Percentiles rank a stretch among this genome's conserved stretches.
Conservation (phyloP, 2,888 invertebrate genomes). For the Troglohyphantes excavatus region DNA sequence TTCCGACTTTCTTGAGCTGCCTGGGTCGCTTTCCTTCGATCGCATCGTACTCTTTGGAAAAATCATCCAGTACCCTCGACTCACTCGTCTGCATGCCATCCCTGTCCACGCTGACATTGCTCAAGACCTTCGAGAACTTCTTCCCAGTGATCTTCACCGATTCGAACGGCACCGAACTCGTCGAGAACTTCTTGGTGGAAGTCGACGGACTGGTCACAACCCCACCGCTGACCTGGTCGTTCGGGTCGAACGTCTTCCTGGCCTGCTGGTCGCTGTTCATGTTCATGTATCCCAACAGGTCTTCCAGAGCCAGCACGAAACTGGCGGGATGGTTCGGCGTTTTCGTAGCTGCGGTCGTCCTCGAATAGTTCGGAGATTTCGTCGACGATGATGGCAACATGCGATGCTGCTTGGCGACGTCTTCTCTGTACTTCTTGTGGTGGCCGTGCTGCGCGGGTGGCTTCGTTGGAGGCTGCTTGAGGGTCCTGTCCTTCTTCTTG, state of each 20-base stretch:
- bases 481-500: not conserved
- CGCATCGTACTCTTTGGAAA: slow-evolving; percentile 61
- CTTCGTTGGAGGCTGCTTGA: slow-evolving; percentile 9
- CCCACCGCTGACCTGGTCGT: slow-evolving; percentile 1
- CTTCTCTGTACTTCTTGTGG: slow-evolving; percentile 36
- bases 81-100: slow-evolving; percentile 15
- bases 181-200: not conserved
- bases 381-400: not conserved
- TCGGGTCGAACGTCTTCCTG: not conserved
- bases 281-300: slow-evolving; percentile 72
- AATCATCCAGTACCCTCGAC: slow-evolving; percentile 6
- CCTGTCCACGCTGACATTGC: slow-evolving; percentile 1
- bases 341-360: not conserved
- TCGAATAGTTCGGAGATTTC: not conserved
- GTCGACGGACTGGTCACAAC: slow-evolving; percentile 22
- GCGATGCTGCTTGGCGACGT: slow-evolving; percentile 14
- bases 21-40: slow-evolving; percentile 61
- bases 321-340: too few relatives aligned
- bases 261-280: slow-evolving; percentile 45
- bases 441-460: not conserved
- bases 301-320: slow-evolving; percentile 38
- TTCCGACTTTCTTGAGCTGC: slow-evolving; percentile 60
- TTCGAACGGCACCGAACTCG: not conserved
- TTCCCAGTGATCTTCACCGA: not conserved
- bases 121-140: slow-evolving; percentile 23